Conservation (phyloP, 2,113 vertebrate genomes). For the chimpanzee (Pan troglodytes) region NHGRI_mPanTro3-v2.1_pri NC_072404.2:20779501-20780000, state of each 20-base stretch:
- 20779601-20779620: not conserved
- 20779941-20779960: constrained; percentile 84
- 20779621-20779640: not conserved
- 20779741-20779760: constrained; percentile 54
- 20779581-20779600: constrained; percentile 11
- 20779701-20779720: not conserved
- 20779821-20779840: constrained; percentile 35
- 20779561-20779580: not conserved
- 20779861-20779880: constrained; percentile 36
- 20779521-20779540: constrained; percentile 59
- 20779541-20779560: constrained; percentile 49
- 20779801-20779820: constrained; percentile 53
- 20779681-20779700: not conserved
- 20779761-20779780: constrained; percentile 71
- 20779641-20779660: constrained; percentile 38
- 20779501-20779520: constrained; percentile 51
- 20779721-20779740: constrained; percentile 34
- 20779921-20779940: constrained; percentile 79
- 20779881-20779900: constrained; percentile 62
- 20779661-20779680: not conserved
- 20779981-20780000: constrained; percentile 81
- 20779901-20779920: constrained; percentile 74
- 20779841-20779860: not conserved
- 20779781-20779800: constrained; percentile 57
- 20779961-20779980: constrained; percentile 87